These are phyloP conservation scores for Pristionchus arcanus DNA, from an alignment of 2,888 invertebrate species.

Conservation along the genomic window DNA sequence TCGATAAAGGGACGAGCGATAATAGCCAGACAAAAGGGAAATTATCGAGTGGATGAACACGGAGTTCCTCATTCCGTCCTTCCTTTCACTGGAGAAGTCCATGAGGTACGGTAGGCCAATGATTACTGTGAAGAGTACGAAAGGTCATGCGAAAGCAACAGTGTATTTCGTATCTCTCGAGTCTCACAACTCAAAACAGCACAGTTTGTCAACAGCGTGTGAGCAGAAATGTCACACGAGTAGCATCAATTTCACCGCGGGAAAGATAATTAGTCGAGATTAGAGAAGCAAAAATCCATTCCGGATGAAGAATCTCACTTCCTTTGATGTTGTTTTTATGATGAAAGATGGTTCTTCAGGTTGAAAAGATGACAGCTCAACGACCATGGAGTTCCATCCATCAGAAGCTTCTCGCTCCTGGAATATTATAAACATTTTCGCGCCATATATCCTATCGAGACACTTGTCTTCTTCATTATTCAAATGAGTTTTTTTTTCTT, in stretches of 20 bases:
- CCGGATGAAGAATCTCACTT: not conserved
- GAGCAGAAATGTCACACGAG: not conserved
- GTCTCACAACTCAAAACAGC: not conserved
- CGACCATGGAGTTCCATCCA: slow-evolving; percentile 18
- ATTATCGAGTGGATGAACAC: slow-evolving; percentile 44
- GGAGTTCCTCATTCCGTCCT: slow-evolving; percentile 25
- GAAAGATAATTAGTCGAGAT: not conserved
- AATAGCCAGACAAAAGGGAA: slow-evolving; percentile 31
- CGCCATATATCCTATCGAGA: too few species aligned
- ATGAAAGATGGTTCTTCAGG: not conserved
- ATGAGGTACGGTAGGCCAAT: not conserved
- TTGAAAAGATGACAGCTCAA: slow-evolving; percentile 28
- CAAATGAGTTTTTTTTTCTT: not conserved
- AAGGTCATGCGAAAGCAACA: not conserved
- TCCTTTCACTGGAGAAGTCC: slow-evolving; percentile 43
- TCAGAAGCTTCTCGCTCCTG: slow-evolving; percentile 28
- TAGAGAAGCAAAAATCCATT: not conserved
- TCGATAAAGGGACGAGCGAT: slow-evolving; percentile 46
- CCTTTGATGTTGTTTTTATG: not conserved
- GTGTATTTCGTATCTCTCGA: not conserved
- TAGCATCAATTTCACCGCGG: not conserved
- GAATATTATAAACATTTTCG: not conserved
- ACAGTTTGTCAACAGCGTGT: not conserved
- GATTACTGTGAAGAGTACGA: not conserved
- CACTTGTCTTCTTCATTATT: not conserved